Base-by-base conservation (phyloP, 1,140 invertebrate genomes). In the Ceratosolen fusciceps region DNA sequence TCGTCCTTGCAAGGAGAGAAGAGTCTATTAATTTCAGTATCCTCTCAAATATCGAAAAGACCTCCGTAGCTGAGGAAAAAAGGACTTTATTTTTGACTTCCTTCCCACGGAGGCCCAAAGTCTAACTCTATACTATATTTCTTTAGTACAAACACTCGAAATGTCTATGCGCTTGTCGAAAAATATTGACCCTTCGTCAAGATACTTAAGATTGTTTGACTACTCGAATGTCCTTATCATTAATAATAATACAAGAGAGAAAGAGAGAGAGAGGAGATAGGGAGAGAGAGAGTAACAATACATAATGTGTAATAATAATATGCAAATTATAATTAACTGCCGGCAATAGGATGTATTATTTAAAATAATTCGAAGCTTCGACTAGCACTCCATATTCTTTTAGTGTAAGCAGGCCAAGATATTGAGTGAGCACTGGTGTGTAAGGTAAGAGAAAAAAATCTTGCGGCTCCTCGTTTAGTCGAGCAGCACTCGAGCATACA, bases 141-240 rank as follows among this genome's bases (percentile, higher is more conserved):
- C 67, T 60, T 26, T 16, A 62, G 71, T 74, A 56, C 71, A 79
- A 79, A 74, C 71, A 79, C 88, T 88, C 82, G 82, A 87, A 75
- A 83, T 83, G 83, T 88, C 87, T 88, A 84, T 85, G 83, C 83
- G 83, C 82, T 83, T 86, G 86, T 88, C 84, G 80, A 77, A 87
- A 86, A 88, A 87, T 87, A 85, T 88, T 88, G 88, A 85, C 83
- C 84, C 84, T 73, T 84, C 79, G 79, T 84, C 79, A 68, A 80
- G 81, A 78, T 81, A 83, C 21, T 68, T 73, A 62, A 76, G 77
- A 82, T 72, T 82, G 81, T 82, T 81, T 79, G 82, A 19, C 24
- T 3, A 74, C 49, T 74, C 47, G 58, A 72, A 78, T 39, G 31
- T 39, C 16, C 24, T 67, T 60, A 43, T 62, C 43, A 65, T 79